phyloP scores from a whole-genome alignment of 1,140 invertebrate genomes.

The Drosophila elegans region DNA sequence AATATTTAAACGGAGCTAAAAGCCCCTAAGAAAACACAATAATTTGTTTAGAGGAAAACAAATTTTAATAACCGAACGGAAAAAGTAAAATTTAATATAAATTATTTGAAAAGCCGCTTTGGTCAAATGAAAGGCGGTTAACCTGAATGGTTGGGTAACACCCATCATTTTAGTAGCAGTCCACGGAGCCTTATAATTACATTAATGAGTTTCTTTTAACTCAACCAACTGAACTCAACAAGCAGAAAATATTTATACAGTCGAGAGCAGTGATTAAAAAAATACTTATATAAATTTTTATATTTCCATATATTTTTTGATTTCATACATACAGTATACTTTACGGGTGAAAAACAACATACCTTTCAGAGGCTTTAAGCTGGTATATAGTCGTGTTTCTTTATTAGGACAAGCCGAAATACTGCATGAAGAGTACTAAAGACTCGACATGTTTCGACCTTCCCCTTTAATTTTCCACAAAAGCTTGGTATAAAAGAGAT shows the following conservation, averaged over 20 bases:
- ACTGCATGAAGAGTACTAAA: no score
- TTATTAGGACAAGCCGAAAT: no score
- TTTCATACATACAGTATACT: no score
- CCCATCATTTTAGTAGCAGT: constrained; percentile 42
- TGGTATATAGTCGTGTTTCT: no score
- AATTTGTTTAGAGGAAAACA: not conserved
- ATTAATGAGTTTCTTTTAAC: constrained; percentile 29
- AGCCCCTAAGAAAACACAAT: constrained; percentile 23
- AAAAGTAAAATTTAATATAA: constrained; percentile 40
- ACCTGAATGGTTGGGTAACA: constrained; percentile 21
- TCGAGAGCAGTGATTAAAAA: no score
- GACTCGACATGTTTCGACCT: no score
- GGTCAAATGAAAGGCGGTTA: constrained; percentile 50
- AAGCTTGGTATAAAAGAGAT: constrained; percentile 3
- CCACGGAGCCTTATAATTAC: constrained; percentile 29
- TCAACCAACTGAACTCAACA: not conserved
- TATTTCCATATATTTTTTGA: no score
- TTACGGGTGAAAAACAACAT: no score
- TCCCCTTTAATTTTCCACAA: constrained; percentile 2
- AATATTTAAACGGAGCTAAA: constrained; percentile 26
- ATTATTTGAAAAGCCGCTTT: constrained; percentile 55
- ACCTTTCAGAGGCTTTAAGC: no score
- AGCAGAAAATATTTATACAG: no score
- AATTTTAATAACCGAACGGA: constrained; percentile 5
- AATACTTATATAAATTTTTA: no score